Evolutionary conservation across 1,140 invertebrate genomes (phyloP), one percentile per base, ranked within the genome.

Genomic region (Scaptomyza graminum): DNA sequence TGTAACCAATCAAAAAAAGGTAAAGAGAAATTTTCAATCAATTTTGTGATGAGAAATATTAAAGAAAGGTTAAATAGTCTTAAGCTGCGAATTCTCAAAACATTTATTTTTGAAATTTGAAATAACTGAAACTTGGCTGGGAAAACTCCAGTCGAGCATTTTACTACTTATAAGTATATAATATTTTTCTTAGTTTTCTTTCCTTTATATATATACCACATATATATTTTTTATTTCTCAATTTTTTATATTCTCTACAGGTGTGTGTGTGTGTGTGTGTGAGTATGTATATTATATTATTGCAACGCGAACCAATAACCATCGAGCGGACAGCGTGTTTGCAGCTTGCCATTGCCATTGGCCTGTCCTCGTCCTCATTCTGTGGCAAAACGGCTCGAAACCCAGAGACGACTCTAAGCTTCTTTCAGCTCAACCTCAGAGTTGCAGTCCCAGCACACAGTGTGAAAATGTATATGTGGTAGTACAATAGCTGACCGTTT

Each of bases 261-360:
- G 62, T 37, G 55, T 18, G 22, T 64, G 46, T 66, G 63, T 41
- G 5, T 60, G 25, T 63, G 15, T 56, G 37, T 50, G 31, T 41
- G n/a, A 28, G 65, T 84, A 77, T 84, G 74, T 88, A 77, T 84
- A 77, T 88, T 83, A 87, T 87, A 69, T 73, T 84, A 84, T 88
- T 90, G 85, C 85, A 78, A 78, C 80, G 84, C 85, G 84, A 89
- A 89, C 84, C 84, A 89, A 89, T 89, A 89, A 89, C 85, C 84
- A 90, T 84, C 81, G 80, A 89, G 74, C 74, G 77, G 85, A 75
- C 85, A 85, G 78, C 65, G 76, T 67, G 54, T 66, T 85, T 73
- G 69, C 72, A 76, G 75, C 73, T 78, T 28, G 85, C 84, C 85
- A 89, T 78, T 28, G 85, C 84, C 85, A 89, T 89, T 89, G 84